Evolutionary conservation across 2,113 vertebrate genomes (phyloP), one percentile per base, ranked within the genome.

Genomic region (Tragelaphus imberbis): DNA sequence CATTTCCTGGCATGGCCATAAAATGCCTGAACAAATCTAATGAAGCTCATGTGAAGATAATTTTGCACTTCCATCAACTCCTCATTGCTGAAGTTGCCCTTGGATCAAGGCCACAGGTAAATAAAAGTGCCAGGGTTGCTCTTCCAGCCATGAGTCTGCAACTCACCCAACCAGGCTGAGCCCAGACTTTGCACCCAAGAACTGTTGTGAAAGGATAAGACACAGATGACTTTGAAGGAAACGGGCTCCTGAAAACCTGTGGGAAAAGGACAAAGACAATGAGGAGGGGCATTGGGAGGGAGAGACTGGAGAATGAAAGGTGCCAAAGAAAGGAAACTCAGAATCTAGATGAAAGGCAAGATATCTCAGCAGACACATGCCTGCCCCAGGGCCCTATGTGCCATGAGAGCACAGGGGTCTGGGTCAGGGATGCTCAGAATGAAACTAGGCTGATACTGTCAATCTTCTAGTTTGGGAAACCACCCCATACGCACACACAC

Each of bases 11-110:
- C 3, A 30, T 13, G 1, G 0, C 3, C n/a, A 1, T 12, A 30
- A 49, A 80, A 2, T 33, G 0, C 0, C 1, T 44, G 10, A 5
- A 0, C 13, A 3, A 21, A 16, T 19, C 0, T 2, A 28, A 4
- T 15, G 11, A n/a, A 1, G 5, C 0, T 1, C 0, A 2, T 0
- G 0, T 2, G 8, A 1, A 44, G 7, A 8, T n/a, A 7, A 2
- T 0, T 7, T 49, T 90, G 28, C 11, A 49, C 0, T 13, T 93
- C 36, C 3, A 1, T 27, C 7, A 59, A 16, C 28, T 88, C 61
- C 30, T 44, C 14, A 0, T 82, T 53, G 65, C 63, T 97, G 28
- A 93, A 51, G 51, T 85, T 95, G 23, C 84, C 79, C 33, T 40
- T 88, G 17, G 95, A 65, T 86, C 81, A 95, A n/a, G 86, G 44